Evolutionary conservation across 2,797 vertebrate species (phyloP).

Genomic region (Sardinella longiceps): DNA sequence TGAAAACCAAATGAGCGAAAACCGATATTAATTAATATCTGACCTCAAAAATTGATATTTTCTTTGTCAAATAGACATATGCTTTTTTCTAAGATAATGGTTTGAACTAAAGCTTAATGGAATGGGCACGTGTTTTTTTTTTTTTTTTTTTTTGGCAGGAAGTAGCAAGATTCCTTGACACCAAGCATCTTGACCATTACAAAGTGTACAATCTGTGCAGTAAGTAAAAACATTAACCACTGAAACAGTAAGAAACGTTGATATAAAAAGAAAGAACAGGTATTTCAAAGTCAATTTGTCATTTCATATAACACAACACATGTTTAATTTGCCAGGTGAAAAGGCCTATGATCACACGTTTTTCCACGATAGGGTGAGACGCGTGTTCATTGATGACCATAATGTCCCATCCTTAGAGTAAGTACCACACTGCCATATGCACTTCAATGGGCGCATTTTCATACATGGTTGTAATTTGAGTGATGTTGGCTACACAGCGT

Average conservation of each 20-base stretch:
- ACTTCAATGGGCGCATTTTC: too few relatives aligned
- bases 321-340: conserved; percentile 79
- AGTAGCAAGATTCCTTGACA: conserved; percentile 89
- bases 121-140: background rate
- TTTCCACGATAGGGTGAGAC: conserved; percentile 90
- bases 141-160: conserved; percentile 84
- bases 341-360: conserved; percentile 87
- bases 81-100: background rate
- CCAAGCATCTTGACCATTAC: conserved; percentile 89
- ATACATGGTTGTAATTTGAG: too few relatives aligned
- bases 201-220: conserved; percentile 98
- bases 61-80: background rate
- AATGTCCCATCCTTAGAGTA: conserved; percentile 90
- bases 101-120: background rate
- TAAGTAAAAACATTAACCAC: conserved; percentile 70
- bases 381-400: conserved; percentile 93
- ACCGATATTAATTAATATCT: background rate
- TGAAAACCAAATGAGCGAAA: background rate
- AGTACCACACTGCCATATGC: conserved; percentile 58
- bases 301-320: background rate
- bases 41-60: background rate
- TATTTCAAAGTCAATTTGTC: background rate
- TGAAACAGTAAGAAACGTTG: background rate
- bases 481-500: too few relatives aligned
- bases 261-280: background rate